Base-by-base conservation (phyloP, 2,797 vertebrate species). In the Rallus crepitans region DNA sequence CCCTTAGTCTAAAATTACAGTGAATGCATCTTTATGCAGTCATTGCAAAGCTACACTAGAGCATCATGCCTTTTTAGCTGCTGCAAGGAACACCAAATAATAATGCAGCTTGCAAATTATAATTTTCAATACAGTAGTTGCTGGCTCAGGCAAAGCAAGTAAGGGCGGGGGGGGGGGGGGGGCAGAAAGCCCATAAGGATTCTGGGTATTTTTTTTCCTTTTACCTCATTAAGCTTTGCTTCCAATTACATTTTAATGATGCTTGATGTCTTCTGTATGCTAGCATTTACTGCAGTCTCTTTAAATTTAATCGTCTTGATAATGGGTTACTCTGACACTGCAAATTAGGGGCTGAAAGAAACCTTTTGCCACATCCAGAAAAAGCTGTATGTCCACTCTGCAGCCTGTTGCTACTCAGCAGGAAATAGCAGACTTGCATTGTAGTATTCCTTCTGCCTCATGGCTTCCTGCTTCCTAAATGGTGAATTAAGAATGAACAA, bases 281-380 rank as follows among this genome's bases (percentile, higher is more conserved):
- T 97, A 92, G 97, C 97, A 95, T 97, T 98, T 98, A 98, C 96
- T 97, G 98, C 97, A 95, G 88, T 97, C 97, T 98, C 97, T 98
- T 98, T 98, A 98, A 98, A 98, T 98, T 98, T 98, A 98, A 98
- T 98, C 91, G 97, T 96, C 97, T 98, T 97, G 97, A 97, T 98
- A 97, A 98, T 96, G 97, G 97, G 96, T 95, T 96, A 95, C 96
- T 98, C 97, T 98, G 97, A 98, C 96, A 97, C 94, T 88, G 75
- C 97, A 98, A 98, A 97, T 98, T 98, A 97, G 97, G 94, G 97
- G 81, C 94, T 93, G 88, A 64, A 96, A 97, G 95, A 64, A 94
- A 94, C 93, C 97, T 96, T 96, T 95, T 97, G 93, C 93, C 93
- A 96, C 90, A 88, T 96, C 78, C 76, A 93, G 89, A 61, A 94